Percentiles rank a stretch among this genome's conserved stretches.
Evolutionary conservation across 1,140 invertebrate species (phyloP).

Genomic region (Brachionus paranguensis): DNA sequence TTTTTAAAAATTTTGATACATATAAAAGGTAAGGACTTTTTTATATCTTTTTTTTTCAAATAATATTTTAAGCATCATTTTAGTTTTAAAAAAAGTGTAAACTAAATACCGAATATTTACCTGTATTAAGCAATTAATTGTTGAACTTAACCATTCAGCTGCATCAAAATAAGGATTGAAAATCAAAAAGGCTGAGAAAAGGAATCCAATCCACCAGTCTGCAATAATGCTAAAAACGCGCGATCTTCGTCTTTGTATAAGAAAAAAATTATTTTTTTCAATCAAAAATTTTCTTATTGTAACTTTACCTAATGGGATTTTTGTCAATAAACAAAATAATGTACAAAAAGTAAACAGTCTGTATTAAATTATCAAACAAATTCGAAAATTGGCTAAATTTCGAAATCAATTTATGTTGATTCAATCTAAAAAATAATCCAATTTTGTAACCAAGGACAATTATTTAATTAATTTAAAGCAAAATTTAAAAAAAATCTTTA

Average conservation of each 20-base stretch:
- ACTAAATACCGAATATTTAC: neutral
- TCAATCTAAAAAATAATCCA: slow-evolving; percentile 14
- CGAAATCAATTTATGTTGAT: neutral
- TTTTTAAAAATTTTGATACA: too few relatives aligned
- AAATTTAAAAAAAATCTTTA: neutral
- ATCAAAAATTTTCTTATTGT: neutral
- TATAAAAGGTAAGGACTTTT: too few relatives aligned
- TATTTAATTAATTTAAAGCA: neutral
- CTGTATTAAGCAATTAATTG: neutral
- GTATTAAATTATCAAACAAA: neutral
- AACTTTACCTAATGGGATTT: neutral
- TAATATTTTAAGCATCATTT: too few relatives aligned
- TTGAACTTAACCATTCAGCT: neutral
- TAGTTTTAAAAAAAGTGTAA: too few relatives aligned
- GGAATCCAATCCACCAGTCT: neutral
- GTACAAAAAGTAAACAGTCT: neutral
- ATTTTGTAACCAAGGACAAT: neutral
- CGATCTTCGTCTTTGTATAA: neutral
- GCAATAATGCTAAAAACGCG: neutral
- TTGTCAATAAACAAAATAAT: neutral
- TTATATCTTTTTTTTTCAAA: too few relatives aligned
- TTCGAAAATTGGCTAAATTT: neutral
- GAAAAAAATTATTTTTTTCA: neutral
- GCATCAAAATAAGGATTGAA: slow-evolving; percentile 26
- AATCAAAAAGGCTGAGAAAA: neutral